Base-by-base conservation (phyloP, 2,797 vertebrate genomes). In the Setipinna tenuifilis region DNA sequence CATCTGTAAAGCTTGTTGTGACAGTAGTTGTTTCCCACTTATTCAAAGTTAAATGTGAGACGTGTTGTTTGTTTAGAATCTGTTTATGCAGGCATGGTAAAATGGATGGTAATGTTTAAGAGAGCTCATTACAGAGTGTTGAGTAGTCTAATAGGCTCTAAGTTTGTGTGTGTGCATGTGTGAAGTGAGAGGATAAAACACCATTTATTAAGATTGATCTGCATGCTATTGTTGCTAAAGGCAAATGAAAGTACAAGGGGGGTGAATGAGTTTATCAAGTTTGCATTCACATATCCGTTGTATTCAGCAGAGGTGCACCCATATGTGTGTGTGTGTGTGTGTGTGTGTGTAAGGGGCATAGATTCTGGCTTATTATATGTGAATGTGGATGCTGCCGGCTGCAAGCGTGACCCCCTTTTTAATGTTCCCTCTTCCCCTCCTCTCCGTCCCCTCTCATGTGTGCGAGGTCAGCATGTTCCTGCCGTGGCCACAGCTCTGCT, bases 381-480 rank as follows among this genome's bases (percentile, higher is more conserved):
- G 68, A 31, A 78, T 44, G 71, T 78, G 21, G 71, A 44, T 78
- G 35, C 35, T 9, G 71, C 31, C 7, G 10, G 16, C 71, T 41
- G 71, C 17, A 78, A 31, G 17, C 71, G 31, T 44, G 71, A 78
- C 71, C 71, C 71, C 23, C 68, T 75, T 78, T 78, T 78, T 78
- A 41, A 78, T 78, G 35, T 35, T 78, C 71, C 71, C 6, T 78
- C 17, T 44, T 78, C 71, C 35, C 35, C 35, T 78, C 31, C 35
- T 41, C 71, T 78, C 71, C 3, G 35, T 21, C 31, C 71, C 19
- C 35, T 44, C 71, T 78, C 35, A 41, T 9, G 35, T 41, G 31
- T 44, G 71, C 71, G 16, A 78, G 71, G 71, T 78, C 71, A 78
- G 71, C 71, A 78, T 78, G 71, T 78, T 78, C 80, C 61, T 82